Base-by-base conservation (phyloP, 2,113 vertebrate genomes). In the Thryonomys swinderianus region DNA sequence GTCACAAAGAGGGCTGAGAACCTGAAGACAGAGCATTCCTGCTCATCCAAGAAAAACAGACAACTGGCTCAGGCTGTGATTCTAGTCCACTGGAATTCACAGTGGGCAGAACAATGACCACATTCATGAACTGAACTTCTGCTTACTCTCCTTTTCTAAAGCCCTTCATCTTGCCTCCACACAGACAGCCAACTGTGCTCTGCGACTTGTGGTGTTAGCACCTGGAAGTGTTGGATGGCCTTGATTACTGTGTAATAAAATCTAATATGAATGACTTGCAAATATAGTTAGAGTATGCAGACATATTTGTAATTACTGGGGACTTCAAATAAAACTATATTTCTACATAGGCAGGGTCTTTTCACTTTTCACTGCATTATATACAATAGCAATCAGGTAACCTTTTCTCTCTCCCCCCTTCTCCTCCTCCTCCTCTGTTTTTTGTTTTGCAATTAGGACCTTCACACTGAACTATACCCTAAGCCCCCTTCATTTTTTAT, bases 1-100 rank as follows among this genome's bases (percentile, higher is more conserved):
- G 82, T 95, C 91, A 91, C 62, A 88, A 93, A 94, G 79, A 93
- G 32, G 53, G 45, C 83, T 94, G 92, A 94, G 91, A 88, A 92
- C 85, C 93, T 74, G 88, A 93, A 91, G 93, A 93, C 57, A 82
- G 21, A 95, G 73, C 30, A 2, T 92, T 82, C 8, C 25, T 94
- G 73, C 85, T 48, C 93, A 32, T 93, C 96, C 95, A 96, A 96
- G 57, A 95, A 95, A 67, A 96, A 96, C 95, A 96, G 94, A 95
- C 93, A 94, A 64, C 74, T 96, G 91, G 85, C 91, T 80, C 79
- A 76, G 86, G 45, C 89, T 84, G 32, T 66, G 88, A 93, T 95
- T 96, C 69, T 95, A 88, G 55, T 85, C 80, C 71, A 81, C 85
- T 91, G 95, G 96, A 97, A 96, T 94, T 96, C 85, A 88, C 74